Base-by-base conservation (phyloP, 1,140 invertebrate genomes). In the Drosophila suzukii region DNA sequence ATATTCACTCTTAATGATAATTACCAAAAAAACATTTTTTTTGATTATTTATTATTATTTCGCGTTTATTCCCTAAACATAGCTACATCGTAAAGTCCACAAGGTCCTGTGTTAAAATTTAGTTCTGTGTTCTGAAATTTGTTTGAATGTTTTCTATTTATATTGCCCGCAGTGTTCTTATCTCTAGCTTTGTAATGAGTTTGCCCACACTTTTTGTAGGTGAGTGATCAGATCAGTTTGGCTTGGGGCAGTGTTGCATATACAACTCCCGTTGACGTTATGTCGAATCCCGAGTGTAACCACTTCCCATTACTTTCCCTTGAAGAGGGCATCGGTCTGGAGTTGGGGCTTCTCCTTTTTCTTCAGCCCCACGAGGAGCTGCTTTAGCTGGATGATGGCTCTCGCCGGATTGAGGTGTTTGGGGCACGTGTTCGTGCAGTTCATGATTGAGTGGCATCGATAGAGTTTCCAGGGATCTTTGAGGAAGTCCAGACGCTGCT, bases 351-450 rank as follows among this genome's bases (percentile, higher is more conserved):
- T 91, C 32, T 94, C 94, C 86, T 98, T 98, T 78, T 96, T 94
- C 1, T 94, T 94, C 59, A 97, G 92, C 49, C 97, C 97, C 11
- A 95, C 95, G 51, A 99, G 93, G 39, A 99, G 92, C 78, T 97
- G 98, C 93, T 99, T 99, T 68, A 99, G 96, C 92, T 99, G 96
- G 15, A 97, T 97, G 91, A 99, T 98, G 6, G 98, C 98, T 92
- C 94, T 94, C 4, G 97, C 98, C 34, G 98, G 98, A 94, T 99
- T 99, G 58, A 99, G 93, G 39, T 97, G 97, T 95, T 99, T 99
- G 2, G 98, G 98, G 93, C 98, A 99, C n/a, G 98, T 98, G 82
- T 96, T 95, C 0, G 98, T 98, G 92, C 98, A 99, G 92, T 99
- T 99, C 96, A 99, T 97, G 91, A 99, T 99, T 34, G 82, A 84